phyloP scores from a whole-genome alignment of 2,888 invertebrate genomes.

The Cataglyphis rosenhaueri region DNA sequence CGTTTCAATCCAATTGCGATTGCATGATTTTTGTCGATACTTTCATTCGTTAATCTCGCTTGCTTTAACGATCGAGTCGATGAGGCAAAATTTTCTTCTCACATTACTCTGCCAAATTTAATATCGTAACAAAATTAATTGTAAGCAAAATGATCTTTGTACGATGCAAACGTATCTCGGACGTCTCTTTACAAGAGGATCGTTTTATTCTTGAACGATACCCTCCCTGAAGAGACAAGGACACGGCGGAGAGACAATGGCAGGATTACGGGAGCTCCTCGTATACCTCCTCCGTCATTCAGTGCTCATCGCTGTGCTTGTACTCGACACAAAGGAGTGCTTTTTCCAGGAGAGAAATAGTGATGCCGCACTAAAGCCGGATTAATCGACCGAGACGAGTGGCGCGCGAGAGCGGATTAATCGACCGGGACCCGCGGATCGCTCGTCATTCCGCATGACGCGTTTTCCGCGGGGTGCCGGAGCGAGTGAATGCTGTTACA shows the following conservation, averaged over 20 bases:
- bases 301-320: slow-evolving; percentile 42
- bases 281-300: slow-evolving; percentile 59
- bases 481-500: not conserved
- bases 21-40: too few relatives aligned
- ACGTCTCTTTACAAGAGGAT: slow-evolving; percentile 6
- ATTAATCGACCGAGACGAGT: slow-evolving; percentile 75
- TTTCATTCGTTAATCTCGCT: not conserved
- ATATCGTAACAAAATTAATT: not conserved
- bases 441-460: slow-evolving; percentile 62
- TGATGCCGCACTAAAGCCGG: slow-evolving; percentile 69
- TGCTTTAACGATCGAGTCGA: not conserved
- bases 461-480: slow-evolving; percentile 47
- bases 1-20: not conserved
- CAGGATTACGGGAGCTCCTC: slow-evolving; percentile 70
- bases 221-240: slow-evolving; percentile 53
- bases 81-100: not conserved
- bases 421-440: slow-evolving; percentile 62
- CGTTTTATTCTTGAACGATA: not conserved
- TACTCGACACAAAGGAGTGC: slow-evolving; percentile 68
- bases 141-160: not conserved
- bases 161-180: not conserved
- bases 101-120: not conserved
- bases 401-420: slow-evolving; percentile 34
- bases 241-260: slow-evolving; percentile 71
- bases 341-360: slow-evolving; percentile 73